Percentiles rank a stretch among this genome's conserved stretches.
These are phyloP conservation scores for Mustela erminea DNA, from an alignment of 2,797 vertebrate species.

Conservation along the genomic window DNA sequence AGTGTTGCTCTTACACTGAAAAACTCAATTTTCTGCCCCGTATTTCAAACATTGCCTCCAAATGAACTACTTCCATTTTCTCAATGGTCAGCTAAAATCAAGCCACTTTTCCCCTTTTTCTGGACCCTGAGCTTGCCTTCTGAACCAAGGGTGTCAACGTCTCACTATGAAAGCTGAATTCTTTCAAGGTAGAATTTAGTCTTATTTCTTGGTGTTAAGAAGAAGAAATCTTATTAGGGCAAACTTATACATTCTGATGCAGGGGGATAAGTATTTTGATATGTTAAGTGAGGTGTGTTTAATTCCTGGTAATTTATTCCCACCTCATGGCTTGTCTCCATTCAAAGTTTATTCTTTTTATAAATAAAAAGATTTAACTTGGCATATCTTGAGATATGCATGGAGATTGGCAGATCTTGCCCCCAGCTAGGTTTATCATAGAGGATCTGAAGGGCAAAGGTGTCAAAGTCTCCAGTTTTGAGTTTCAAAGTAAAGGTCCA, in stretches of 20 bases:
- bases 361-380: not conserved
- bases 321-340: not conserved
- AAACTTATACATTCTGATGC: not conserved
- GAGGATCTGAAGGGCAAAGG: not conserved
- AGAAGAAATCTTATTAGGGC: not conserved
- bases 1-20: constrained; percentile 68
- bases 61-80: constrained; percentile 80
- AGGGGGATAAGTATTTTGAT: not conserved
- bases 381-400: not conserved
- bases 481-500: constrained; percentile 29
- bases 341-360: not conserved
- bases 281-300: not conserved
- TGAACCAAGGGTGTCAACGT: not conserved
- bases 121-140: constrained; percentile 72
- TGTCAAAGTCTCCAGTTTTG: not conserved
- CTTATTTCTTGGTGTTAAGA: not conserved
- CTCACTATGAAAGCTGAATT: not conserved
- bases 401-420: not conserved
- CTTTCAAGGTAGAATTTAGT: not conserved
- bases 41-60: constrained; percentile 58
- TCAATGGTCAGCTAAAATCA: constrained; percentile 77
- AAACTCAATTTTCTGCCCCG: constrained; percentile 79
- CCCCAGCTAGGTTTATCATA: not conserved
- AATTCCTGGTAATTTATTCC: not conserved
- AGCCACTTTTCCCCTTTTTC: constrained; percentile 73